A percentile compares a stretch with the other conserved stretches of the same genome.
Evolutionary conservation across 2,888 invertebrate species (phyloP).

Genomic region (Leptura quadrifasciata): DNA sequence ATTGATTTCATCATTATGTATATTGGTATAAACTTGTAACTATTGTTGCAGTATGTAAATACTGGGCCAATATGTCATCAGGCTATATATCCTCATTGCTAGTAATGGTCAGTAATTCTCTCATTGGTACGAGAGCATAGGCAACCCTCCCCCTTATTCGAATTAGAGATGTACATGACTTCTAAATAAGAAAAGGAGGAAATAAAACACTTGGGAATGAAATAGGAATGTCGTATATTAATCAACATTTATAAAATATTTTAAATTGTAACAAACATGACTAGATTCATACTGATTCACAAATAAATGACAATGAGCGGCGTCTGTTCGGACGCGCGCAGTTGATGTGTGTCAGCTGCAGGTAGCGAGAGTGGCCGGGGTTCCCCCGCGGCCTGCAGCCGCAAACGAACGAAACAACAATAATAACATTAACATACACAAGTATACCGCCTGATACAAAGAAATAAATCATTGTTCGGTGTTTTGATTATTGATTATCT

Average conservation of each 20-base stretch:
- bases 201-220: constrained; percentile 60
- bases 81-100: too few relatives aligned
- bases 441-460: constrained; percentile 68
- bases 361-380: constrained; percentile 74
- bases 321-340: constrained; percentile 67
- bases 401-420: constrained; percentile 74
- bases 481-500: constrained; percentile 74
- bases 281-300: constrained; percentile 76
- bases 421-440: constrained; percentile 73
- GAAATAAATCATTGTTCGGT: constrained; percentile 71
- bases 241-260: constrained; percentile 77
- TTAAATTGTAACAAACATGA: constrained; percentile 77
- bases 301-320: constrained; percentile 74
- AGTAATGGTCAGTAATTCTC: too few relatives aligned
- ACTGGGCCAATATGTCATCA: too few relatives aligned
- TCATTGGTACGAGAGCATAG: too few relatives aligned
- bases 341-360: constrained; percentile 62
- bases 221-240: constrained; percentile 77
- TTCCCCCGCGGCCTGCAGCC: constrained; percentile 70
- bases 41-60: too few relatives aligned
- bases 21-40: too few relatives aligned
- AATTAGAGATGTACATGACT: too few relatives aligned
- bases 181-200: neutral
- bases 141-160: too few relatives aligned
- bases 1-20: too few relatives aligned